Evolutionary conservation across 1,140 invertebrate genomes (phyloP), one percentile per base, ranked within the genome.

Genomic region (Brachionus rotundiformis): DNA sequence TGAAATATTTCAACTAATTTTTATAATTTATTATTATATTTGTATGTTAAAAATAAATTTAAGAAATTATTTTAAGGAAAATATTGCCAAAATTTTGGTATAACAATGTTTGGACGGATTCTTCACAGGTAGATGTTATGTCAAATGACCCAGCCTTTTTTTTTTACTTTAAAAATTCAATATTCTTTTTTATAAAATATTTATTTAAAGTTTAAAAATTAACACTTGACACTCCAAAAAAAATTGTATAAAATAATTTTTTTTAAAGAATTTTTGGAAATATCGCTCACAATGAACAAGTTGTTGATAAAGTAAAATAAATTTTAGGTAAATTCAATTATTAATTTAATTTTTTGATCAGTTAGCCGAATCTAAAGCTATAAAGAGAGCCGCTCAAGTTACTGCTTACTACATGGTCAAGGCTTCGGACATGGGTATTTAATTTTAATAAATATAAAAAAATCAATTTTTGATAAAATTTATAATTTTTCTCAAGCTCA

Each of bases 1-100:
- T 73, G 68, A 73, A 73, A 73, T 73, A 73, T 73, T 73, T 73
- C 68, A 73, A n/a, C n/a, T n/a, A n/a, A n/a, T n/a, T n/a, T n/a
- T 23, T 19, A 68, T 68, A 36, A 31, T 7, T 68, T n/a, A 36
- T 36, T 36, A 68, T 36, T 16, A 16, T 25, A 3, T 33, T 36
- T 68, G 16, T 36, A 36, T 36, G 16, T 31, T 36, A 36, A 68
- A 36, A 33, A 36, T 5, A 36, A 68, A 36, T 31, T 36, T 39
- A 16, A 16, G 5, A 16, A 36, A 68, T 36, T n/a, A 16, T 19
- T 19, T 36, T 2, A 36, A 19, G 36, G 33, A 16, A 63, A 19
- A 5, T 68, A n/a, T 16, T 68, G 10, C 4, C 2, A 63, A 10
- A 33, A 29, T 29, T 41, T 44, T 73, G 4, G 16, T 0, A 19